Conservation (phyloP, 2,888 invertebrate genomes). For the Silvanus unidentatus region DNA sequence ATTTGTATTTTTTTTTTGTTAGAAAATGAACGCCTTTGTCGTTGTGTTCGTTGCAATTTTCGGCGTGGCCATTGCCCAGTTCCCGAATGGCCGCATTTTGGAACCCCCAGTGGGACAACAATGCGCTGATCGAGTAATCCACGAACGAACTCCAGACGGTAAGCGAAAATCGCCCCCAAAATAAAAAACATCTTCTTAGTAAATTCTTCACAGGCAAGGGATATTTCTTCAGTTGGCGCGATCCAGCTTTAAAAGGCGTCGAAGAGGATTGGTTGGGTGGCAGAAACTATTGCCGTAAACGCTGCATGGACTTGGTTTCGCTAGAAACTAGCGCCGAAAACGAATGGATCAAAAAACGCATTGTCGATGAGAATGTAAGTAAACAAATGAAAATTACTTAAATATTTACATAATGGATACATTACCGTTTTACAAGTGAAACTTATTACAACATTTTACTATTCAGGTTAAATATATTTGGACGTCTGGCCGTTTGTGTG, state of each 20-base stretch:
- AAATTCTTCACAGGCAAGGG: conserved; percentile 68
- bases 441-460: not conserved
- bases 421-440: no score
- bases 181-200: not conserved
- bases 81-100: conserved; percentile 69
- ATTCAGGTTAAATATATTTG: conserved; percentile 78
- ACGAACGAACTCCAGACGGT: conserved; percentile 68
- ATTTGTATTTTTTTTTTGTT: not conserved
- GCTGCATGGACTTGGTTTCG: conserved; percentile 86
- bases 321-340: conserved; percentile 81
- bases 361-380: conserved; percentile 69
- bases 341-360: conserved; percentile 76
- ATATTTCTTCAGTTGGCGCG: conserved; percentile 85
- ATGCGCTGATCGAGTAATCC: conserved; percentile 68
- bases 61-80: conserved; percentile 57
- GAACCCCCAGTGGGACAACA: conserved; percentile 72
- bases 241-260: conserved; percentile 64
- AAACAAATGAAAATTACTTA: no score
- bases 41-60: conserved; percentile 43
- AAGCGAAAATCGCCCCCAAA: no score
- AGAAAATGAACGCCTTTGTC: conserved; percentile 26
- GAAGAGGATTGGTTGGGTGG: conserved; percentile 82
- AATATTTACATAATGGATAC: not conserved
- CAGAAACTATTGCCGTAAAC: conserved; percentile 78
- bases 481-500: conserved; percentile 85